Evolutionary conservation across 2,888 invertebrate genomes (phyloP).

Genomic region (Scaeva pyrastri): DNA sequence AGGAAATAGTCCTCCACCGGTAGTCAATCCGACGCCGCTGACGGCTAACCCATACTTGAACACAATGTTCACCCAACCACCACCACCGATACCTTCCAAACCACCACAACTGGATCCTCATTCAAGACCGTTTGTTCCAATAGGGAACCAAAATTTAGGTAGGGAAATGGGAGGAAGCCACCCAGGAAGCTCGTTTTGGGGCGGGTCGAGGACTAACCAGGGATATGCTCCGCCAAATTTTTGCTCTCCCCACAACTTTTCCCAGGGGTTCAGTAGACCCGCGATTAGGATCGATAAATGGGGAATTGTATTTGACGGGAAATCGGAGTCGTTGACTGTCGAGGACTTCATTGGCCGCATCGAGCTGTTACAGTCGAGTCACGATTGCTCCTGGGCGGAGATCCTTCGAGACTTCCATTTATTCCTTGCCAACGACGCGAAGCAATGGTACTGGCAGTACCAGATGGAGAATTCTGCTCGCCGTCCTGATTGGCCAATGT

Average conservation of each 20-base stretch:
- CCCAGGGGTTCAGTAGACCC: neutral
- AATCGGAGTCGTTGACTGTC: neutral
- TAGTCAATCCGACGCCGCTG: neutral
- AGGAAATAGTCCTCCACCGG: neutral
- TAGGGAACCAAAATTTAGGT: neutral
- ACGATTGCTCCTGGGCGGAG: conserved; percentile 9
- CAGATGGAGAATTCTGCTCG: neutral
- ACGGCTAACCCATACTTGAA: neutral
- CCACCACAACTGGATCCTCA: neutral
- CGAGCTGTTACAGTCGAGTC: neutral
- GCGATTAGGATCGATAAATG: conserved; percentile 1
- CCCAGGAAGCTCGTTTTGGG: neutral
- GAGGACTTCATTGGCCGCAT: neutral
- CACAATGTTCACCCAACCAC: neutral
- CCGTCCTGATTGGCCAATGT: conserved; percentile 9
- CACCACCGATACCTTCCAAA: neutral
- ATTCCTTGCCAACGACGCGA: neutral
- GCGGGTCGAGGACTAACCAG: neutral
- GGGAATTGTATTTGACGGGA: neutral
- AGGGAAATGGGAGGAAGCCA: neutral
- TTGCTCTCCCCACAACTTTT: neutral
- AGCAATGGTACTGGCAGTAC: conserved; percentile 30
- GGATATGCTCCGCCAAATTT: neutral
- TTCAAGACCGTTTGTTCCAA: neutral
- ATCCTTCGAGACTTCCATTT: neutral